Evolutionary conservation across 2,113 vertebrate genomes (phyloP), one percentile per base, ranked within the genome.

Genomic region (Ailurus styani): DNA sequence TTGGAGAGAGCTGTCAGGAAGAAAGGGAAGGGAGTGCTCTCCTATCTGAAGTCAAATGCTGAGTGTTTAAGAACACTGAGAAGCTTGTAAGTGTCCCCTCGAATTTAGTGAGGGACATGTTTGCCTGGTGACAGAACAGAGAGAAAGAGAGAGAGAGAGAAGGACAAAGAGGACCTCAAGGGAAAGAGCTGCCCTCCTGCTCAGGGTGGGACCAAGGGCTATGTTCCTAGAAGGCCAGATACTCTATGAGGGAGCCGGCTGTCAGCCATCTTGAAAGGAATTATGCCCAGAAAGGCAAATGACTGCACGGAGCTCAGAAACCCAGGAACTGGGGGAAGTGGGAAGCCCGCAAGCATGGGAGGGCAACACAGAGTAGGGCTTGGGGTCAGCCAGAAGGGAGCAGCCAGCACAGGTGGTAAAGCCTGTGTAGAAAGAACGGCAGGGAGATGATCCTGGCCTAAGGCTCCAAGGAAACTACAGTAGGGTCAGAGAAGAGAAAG

Each of bases 261-360:
- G 14, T 45, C 66, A 50, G 66, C 21, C 64, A 88, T 94, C 45
- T 66, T 34, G 23, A 70, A 75, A 85, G 21, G 55, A 62, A 81
- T 55, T 79, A 27, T 72, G 68, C 7, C n/a, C 25, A 20, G 72
- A 86, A 86, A 90, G 66, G 81, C 50, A 78, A 62, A 73, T 18
- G 23, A 57, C 42, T 90, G 23, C 66, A 40, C 1, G 47, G 47
- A 75, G 47, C 29, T 50, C 12, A 72, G 93, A 97, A 94, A 54
- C 23, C 18, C 10, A 54, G 29, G 21, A 21, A 37, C 42, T 9
- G 9, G 15, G 8, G 25, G 5, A 86, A 3, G 52, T 7, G 8
- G 10, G 55, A 40, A 57, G 73, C 14, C 94, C 6, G 1, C 50
- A 13, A 0, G 23, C 6, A 5, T 2, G 27, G 27, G 8, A 20